Base-by-base conservation (phyloP, 2,113 vertebrate species). In the Monopterus albus region DNA sequence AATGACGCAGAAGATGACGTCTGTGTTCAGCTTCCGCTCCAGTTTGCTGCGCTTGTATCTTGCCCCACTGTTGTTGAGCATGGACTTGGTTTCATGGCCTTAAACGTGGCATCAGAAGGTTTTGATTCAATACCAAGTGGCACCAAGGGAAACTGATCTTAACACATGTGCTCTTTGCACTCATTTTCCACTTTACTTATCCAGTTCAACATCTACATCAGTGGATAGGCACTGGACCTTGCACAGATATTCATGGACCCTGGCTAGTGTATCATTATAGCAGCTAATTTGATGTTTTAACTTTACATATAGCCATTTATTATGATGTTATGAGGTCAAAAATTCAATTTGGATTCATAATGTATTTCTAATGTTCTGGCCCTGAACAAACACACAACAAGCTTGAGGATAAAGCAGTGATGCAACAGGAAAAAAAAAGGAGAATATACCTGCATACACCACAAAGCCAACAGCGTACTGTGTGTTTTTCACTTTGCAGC, bases 31-130 rank as follows among this genome's bases (percentile, higher is more conserved):
- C 49, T 84, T 91, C 39, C 90, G 91, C 89, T 99, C 96, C 1
- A 98, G 89, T 88, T 95, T 95, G 93, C 98, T 99, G 89, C 96
- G 95, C 75, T 99, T 98, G 90, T 96, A 97, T 15, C 96, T 94
- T 0, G 96, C 91, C 2, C 95, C 95, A 0, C 78, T 94, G 85
- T 96, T 96, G 91, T 98, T 98, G 12, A 98, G 88, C 97, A 99
- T 96, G 75, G 96, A 95, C 88, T 99, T 99, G 1, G 96, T 96
- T 79, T 99, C 98, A 14, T 95, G 96, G 51, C 96, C 98, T 99
- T 87, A 35, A 89, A 78, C 67, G 11, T 31, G n/a, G 18, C 29
- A 85, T 43, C 9, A 72, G 69, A 74, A 67, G 18, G 47, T 6
- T 35, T 51, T 23, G 9, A 59, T 62, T 63, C 4, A 65, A 7